These are phyloP conservation scores for Mythimna ferrago DNA, from an alignment of 2,888 invertebrate species.

Conservation along the genomic window DNA sequence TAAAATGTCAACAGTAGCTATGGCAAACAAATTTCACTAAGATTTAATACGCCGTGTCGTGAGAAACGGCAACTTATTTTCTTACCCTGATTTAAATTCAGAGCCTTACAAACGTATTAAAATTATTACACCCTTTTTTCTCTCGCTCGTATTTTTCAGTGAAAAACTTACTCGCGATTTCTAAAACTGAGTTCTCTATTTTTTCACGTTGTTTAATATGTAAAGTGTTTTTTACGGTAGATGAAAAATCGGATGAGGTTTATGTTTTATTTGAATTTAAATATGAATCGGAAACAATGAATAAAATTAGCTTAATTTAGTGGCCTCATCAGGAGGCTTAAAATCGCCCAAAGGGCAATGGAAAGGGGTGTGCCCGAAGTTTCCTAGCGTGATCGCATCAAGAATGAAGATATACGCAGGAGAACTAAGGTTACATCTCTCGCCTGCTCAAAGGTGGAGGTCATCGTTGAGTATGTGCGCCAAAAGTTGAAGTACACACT, in stretches of 20 bases:
- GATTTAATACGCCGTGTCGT: slow-evolving; percentile 55
- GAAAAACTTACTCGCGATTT: slow-evolving; percentile 31
- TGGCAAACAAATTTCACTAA: slow-evolving; percentile 48
- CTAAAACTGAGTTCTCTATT: slow-evolving; percentile 32
- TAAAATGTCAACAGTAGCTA: slow-evolving; percentile 35
- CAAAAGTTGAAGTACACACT: too few species aligned
- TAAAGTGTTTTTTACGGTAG: slow-evolving; percentile 34
- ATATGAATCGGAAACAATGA: background rate
- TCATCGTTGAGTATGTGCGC: too few species aligned
- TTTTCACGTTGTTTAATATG: slow-evolving; percentile 48
- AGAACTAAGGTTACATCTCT: too few species aligned
- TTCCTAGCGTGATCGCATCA: too few species aligned
- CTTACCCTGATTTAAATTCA: slow-evolving; percentile 54
- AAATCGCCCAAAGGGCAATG: too few species aligned
- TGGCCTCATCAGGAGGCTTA: too few species aligned
- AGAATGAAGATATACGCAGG: too few species aligned
- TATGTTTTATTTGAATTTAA: slow-evolving; percentile 12
- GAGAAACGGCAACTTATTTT: slow-evolving; percentile 51
- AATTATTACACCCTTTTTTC: slow-evolving; percentile 44
- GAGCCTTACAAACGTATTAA: slow-evolving; percentile 54
- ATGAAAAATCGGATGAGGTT: slow-evolving; percentile 15
- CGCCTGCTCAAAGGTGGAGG: too few species aligned
- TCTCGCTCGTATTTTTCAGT: slow-evolving; percentile 14
- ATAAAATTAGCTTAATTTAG: background rate
- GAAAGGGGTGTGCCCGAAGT: too few species aligned